Evolutionary conservation across 2,113 vertebrate species (phyloP).

Genomic region (Tachysurus fulvidraco): DNA sequence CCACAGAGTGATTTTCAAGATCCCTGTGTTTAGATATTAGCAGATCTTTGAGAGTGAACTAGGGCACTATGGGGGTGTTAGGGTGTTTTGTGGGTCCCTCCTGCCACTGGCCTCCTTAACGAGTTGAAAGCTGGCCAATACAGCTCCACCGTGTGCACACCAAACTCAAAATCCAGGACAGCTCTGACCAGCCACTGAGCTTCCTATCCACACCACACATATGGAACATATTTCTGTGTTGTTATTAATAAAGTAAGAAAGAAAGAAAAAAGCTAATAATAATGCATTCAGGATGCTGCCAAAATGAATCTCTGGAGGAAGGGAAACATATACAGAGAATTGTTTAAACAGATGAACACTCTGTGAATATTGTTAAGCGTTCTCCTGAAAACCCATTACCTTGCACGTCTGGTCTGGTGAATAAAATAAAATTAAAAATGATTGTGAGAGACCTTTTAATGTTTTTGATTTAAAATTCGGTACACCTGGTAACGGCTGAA

Average conservation of each 20-base stretch:
- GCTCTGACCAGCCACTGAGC: conserved; percentile 57
- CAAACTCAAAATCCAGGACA: conserved; percentile 57
- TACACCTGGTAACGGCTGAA: conserved; percentile 71
- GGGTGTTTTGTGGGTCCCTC: conserved; percentile 26
- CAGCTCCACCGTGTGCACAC: neutral
- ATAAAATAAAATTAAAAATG: conserved; percentile 52
- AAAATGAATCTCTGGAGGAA: conserved; percentile 66
- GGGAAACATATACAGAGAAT: conserved; percentile 60
- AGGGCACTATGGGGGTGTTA: conserved; percentile 31
- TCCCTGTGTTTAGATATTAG: neutral
- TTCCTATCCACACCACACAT: conserved; percentile 71
- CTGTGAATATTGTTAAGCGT: conserved; percentile 58
- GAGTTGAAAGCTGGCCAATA: conserved; percentile 31
- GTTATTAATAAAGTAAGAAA: conserved; percentile 72
- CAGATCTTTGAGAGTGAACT: neutral
- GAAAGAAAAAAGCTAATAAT: conserved; percentile 70
- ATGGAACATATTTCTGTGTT: conserved; percentile 77
- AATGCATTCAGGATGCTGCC: conserved; percentile 67
- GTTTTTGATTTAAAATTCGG: conserved; percentile 66
- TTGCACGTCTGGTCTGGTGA: conserved; percentile 52
- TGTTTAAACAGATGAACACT: conserved; percentile 63
- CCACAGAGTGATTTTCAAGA: conserved; percentile 42
- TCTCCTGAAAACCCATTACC: conserved; percentile 63
- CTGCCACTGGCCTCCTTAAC: neutral
- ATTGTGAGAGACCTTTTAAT: conserved; percentile 61